Conservation (phyloP, 2,888 invertebrate genomes). For the Drosophila fulvimacula region DNA sequence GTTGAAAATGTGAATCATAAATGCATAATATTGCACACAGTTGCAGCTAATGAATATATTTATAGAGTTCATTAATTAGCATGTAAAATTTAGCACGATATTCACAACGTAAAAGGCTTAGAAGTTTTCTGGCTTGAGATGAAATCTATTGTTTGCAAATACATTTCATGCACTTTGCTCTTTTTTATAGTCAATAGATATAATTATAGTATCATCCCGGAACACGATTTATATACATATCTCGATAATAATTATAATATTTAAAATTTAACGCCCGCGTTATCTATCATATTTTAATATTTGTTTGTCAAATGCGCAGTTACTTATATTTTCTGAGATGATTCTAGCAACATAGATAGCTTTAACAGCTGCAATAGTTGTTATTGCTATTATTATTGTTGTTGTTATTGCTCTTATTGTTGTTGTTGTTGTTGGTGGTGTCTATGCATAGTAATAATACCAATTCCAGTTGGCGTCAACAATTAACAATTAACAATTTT, state of each 20-base stretch:
- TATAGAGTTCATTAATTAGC: too few species aligned
- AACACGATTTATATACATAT: conserved; percentile 22
- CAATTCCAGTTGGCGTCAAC: conserved; percentile 52
- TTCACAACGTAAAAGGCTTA: too few species aligned
- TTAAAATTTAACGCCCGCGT: conserved; percentile 44
- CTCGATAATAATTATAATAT: conserved; percentile 51
- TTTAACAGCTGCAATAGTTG: conserved; percentile 24
- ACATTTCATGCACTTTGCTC: conserved; percentile 9
- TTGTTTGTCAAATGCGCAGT: conserved; percentile 70
- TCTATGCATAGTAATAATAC: conserved; percentile 48
- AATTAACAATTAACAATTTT: conserved; percentile 64
- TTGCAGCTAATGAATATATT: too few species aligned
- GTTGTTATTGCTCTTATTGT: too few species aligned
- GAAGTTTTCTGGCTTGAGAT: conserved; percentile 5
- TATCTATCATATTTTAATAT: conserved; percentile 19
- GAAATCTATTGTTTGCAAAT: conserved; percentile 42
- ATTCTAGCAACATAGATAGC: conserved; percentile 13
- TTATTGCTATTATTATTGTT: conserved; percentile 24
- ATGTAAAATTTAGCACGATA: background rate
- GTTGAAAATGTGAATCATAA: too few species aligned
- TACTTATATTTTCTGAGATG: conserved; percentile 49
- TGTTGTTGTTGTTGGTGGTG: conserved; percentile 25
- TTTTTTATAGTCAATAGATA: background rate
- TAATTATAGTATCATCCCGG: conserved; percentile 7
- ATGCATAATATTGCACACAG: too few species aligned